Evolutionary conservation across 2,888 invertebrate species (phyloP), one percentile per base, ranked within the genome.

Genomic region (Xanthostigma xanthostigma): DNA sequence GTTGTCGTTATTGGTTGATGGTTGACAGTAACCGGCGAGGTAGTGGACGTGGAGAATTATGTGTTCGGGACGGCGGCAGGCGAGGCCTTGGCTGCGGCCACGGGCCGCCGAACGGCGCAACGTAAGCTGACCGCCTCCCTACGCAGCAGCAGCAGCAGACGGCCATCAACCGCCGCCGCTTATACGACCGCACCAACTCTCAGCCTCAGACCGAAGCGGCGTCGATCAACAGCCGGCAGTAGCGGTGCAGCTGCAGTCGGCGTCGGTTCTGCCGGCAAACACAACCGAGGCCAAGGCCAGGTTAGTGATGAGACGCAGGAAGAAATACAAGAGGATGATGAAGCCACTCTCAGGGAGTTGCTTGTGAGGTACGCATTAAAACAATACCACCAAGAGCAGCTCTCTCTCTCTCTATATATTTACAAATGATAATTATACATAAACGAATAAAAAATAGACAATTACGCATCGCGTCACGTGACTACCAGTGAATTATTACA

Each of bases 341-440:
- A 90, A 78, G 85, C 87, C 72, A 89, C 88, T 78, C 84, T 90
- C 76, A 86, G 88, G 79, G 87, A 89, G 82, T 81, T 90, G 78
- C 87, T 90, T 75, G 83, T 89, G 84, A 89, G 89, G 89, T 85
- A 83, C 72, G 74, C 76, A 70, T 55, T 56, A 45, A 39, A 38
- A 44, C 35, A 44, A 27, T 27, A 27, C 27, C 27, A 27, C 27
- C 27, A 27, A 27, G 27, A 27, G 27, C 35, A 34, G 35, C 17
- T 44, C 10, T 27, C 12, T 39, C 33, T 49, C 17, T 44, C 10
- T 27, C 12, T 39, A 12, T 49, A 35, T 45, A 27, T 27, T 27
- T 5, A 27, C 27, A 27, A 27, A 27, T 27, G 27, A 27, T 27
- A 27, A 27, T 27, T 17, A 17, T 4, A 17, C 4, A 17, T 17